Percentiles rank a stretch among this genome's conserved stretches.
Evolutionary conservation across 2,888 invertebrate genomes (phyloP).

Genomic region (Lepidocyrtinus sp.): DNA sequence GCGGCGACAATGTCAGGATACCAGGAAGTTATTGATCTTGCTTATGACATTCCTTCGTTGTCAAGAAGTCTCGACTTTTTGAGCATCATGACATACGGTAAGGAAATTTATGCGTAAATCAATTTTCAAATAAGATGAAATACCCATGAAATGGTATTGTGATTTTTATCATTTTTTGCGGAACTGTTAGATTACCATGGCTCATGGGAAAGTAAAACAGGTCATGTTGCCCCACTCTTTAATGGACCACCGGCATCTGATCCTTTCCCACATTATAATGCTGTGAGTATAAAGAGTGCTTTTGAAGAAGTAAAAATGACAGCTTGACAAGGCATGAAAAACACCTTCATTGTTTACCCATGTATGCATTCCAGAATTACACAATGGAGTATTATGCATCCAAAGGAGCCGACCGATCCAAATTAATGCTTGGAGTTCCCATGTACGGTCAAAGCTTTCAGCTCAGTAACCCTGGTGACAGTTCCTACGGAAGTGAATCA

Average conservation of each 20-base stretch:
- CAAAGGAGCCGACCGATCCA: conserved; percentile 79
- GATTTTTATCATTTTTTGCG: too few relatives aligned
- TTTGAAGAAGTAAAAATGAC: not conserved
- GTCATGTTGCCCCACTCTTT: conserved; percentile 86
- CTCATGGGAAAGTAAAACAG: conserved; percentile 89
- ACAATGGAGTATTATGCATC: conserved; percentile 72
- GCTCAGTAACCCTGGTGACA: conserved; percentile 74
- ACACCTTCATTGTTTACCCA: conserved; percentile 11
- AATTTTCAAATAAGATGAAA: too few relatives aligned
- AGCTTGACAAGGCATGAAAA: not conserved
- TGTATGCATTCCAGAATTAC: conserved; percentile 69
- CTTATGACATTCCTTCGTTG: conserved; percentile 93
- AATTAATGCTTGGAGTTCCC: conserved; percentile 85
- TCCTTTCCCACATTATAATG: conserved; percentile 64
- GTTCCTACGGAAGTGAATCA: conserved; percentile 78
- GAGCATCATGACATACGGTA: conserved; percentile 95
- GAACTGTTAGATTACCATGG: conserved; percentile 46
- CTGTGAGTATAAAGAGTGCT: too few relatives aligned
- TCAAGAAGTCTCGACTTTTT: conserved; percentile 94
- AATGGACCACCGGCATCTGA: conserved; percentile 63
- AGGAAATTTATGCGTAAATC: too few relatives aligned
- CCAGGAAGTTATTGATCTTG: conserved; percentile 89
- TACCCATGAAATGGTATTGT: too few relatives aligned
- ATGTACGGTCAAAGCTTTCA: conserved; percentile 92
- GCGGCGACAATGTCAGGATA: conserved; percentile 81